Evolutionary conservation across 2,888 invertebrate genomes (phyloP).

Genomic region (Eumacrocentrus americanus): DNA sequence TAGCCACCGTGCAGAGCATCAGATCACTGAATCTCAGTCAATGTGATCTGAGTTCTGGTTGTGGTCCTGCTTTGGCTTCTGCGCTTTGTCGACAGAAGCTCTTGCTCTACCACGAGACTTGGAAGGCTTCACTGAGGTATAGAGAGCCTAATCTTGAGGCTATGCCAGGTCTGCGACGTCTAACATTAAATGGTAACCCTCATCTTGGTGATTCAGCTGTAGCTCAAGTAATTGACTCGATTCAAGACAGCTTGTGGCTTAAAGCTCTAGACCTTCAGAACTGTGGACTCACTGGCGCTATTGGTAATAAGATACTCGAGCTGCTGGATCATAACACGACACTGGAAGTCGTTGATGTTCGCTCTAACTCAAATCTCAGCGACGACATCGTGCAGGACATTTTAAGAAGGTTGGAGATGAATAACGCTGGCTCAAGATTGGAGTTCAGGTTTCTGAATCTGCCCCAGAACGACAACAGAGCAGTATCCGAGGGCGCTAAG

Average conservation of each 20-base stretch:
- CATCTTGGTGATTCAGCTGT: conserved; percentile 72
- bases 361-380: conserved; percentile 67
- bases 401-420: conserved; percentile 43
- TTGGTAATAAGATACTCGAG: conserved; percentile 66
- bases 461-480: conserved; percentile 36
- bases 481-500: conserved; percentile 1
- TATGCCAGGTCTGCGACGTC: conserved; percentile 75
- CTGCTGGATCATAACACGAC: conserved; percentile 71
- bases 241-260: conserved; percentile 81
- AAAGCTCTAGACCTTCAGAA: conserved; percentile 79
- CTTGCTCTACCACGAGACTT: conserved; percentile 78
- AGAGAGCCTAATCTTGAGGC: conserved; percentile 74
- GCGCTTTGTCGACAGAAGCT: conserved; percentile 70
- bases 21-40: conserved; percentile 72
- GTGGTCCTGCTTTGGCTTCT: conserved; percentile 70
- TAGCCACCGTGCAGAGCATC: conserved; percentile 72
- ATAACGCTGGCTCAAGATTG: conserved; percentile 36
- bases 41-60: conserved; percentile 70
- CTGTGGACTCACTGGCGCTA: conserved; percentile 73
- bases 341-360: conserved; percentile 72
- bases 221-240: conserved; percentile 68
- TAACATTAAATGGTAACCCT: conserved; percentile 75
- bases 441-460: conserved; percentile 52
- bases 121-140: conserved; percentile 82
- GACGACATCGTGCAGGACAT: conserved; percentile 63